Evolutionary conservation across 2,888 invertebrate species (phyloP), one percentile per base, ranked within the genome.

Genomic region (Drosophila monieri): DNA sequence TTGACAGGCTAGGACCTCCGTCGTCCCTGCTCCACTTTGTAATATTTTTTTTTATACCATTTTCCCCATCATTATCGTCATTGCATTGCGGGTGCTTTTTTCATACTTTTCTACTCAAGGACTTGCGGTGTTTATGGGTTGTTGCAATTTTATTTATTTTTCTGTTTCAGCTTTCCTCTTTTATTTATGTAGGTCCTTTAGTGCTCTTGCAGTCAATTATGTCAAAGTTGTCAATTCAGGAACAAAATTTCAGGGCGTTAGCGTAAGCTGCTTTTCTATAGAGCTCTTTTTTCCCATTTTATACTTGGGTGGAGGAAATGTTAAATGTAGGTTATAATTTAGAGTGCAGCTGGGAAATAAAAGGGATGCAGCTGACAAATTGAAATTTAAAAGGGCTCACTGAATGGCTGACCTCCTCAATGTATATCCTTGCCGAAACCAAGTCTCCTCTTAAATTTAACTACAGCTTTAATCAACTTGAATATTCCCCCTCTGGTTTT

Each of bases 211-310:
- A 81, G 83, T 84, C 88, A 88, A 83, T 84, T 88, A 88, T 85
- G 88, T 85, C 84, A 88, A 84, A 87, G 88, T 76, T 88, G 84
- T 84, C 88, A 85, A 85, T 84, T 79, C 78, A 74, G 55, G 57
- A 55, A 64, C 35, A 62, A 74, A 80, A 84, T 67, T 77, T 67
- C 73, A 65, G 69, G 66, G 67, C 71, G 77, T 74, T 71, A 27
- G 62, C 55, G 52, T 74, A 73, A 85, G 80, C 77, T 52, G 85
- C 85, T 80, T 78, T 74, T 73, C 47, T 41, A 15, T 30, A 23
- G 27, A 14, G 54, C 43, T 12, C 18, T 14, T 21, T 30, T 25
- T 18, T n/a, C 41, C 18, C 27, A n/a, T 14, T 43, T 46, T 59
- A 10, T n/a, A 12, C 39, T 21, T 5, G 27, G 47, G 60, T 60